Percentiles rank a stretch among this genome's conserved stretches.
phyloP scores from a whole-genome alignment of 1,140 invertebrate species.

The Drosophila pectinifera region DNA sequence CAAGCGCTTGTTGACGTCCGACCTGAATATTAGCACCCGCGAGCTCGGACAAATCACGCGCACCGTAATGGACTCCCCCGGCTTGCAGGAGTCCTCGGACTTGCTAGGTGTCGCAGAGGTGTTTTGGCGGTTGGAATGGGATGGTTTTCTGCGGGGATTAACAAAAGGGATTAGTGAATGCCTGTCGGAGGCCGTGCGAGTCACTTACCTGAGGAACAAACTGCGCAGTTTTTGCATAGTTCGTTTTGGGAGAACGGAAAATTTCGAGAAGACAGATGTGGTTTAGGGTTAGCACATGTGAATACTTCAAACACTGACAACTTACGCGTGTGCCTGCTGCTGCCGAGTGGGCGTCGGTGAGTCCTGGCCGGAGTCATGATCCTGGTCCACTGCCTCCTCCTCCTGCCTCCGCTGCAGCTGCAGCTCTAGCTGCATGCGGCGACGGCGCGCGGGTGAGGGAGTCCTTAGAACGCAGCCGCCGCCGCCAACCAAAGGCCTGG shows the following conservation, averaged over 20 bases:
- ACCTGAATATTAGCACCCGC: conserved; percentile 71
- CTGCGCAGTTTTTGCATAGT: conserved; percentile 84
- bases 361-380: conserved; percentile 16
- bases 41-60: conserved; percentile 81
- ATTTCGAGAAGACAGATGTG: conserved; percentile 57
- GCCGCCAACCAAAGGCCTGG: conserved; percentile 38
- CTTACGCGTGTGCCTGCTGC: conserved; percentile 73
- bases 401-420: conserved; percentile 46
- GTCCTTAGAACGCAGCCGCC: conserved; percentile 64
- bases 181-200: neutral
- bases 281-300: conserved; percentile 20
- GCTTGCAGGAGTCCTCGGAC: conserved; percentile 14
- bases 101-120: conserved; percentile 13
- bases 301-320: conserved; percentile 44
- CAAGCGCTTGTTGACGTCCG: conserved; percentile 70
- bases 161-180: neutral
- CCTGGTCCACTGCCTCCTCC: conserved; percentile 29
- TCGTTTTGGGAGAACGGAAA: conserved; percentile 57
- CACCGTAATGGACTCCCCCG: conserved; percentile 58
- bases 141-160: conserved; percentile 50
- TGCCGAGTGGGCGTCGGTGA: conserved; percentile 31
- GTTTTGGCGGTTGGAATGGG: conserved; percentile 31
- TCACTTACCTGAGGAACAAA: conserved; percentile 73
- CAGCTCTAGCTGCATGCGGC: conserved; percentile 65
- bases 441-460: conserved; percentile 61